Evolutionary conservation across 2,797 vertebrate species (phyloP).

Genomic region (Rhinichthys osculus): DNA sequence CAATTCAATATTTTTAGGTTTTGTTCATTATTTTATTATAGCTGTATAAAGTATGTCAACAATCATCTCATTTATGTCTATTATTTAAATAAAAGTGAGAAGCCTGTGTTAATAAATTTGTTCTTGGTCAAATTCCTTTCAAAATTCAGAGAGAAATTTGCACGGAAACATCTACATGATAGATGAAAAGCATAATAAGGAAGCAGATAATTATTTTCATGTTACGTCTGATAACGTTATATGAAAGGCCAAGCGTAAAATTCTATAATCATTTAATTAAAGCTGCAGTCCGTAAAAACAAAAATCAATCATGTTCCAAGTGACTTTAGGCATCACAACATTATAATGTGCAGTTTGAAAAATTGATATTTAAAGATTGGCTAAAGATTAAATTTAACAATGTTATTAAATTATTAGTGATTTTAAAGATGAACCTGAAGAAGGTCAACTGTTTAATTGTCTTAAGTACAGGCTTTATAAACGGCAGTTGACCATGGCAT

Average conservation of each 20-base stretch:
- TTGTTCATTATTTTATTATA: not conserved
- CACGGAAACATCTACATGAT: not conserved
- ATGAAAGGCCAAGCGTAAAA: not conserved
- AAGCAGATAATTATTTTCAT: not conserved
- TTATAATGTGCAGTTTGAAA: not conserved
- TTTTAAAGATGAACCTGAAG: not conserved
- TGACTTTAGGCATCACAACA: not conserved
- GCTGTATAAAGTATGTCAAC: not conserved
- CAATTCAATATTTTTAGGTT: not conserved
- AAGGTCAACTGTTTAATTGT: not conserved
- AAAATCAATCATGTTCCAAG: not conserved
- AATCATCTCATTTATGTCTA: not conserved
- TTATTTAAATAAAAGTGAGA: not conserved
- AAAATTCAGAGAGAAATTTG: not conserved
- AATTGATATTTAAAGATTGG: not conserved
- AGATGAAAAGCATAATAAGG: slow-evolving; percentile 5
- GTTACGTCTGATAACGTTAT: not conserved
- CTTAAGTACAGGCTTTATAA: slow-evolving; percentile 6
- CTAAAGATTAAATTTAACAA: not conserved
- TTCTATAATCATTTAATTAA: not conserved
- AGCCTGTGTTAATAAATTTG: not conserved
- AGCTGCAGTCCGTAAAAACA: not conserved
- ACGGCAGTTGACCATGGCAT: not conserved
- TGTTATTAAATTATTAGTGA: not conserved
- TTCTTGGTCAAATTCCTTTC: not conserved